Percentiles rank a stretch among this genome's conserved stretches.
phyloP scores from a whole-genome alignment of 2,797 vertebrate genomes.

The Agapornis canus region DNA sequence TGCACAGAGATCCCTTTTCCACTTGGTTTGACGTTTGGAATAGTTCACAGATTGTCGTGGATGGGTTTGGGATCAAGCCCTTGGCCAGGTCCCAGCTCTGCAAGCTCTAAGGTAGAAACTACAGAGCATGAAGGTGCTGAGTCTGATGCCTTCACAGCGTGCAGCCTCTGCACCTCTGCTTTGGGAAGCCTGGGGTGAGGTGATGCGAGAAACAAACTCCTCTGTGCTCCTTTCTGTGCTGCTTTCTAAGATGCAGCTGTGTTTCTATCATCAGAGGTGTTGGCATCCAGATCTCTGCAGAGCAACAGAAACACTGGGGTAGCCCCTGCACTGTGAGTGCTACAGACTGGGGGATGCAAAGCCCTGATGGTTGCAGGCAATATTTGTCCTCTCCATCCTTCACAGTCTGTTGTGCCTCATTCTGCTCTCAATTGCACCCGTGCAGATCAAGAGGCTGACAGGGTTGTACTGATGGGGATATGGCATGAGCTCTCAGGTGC shows the following conservation, averaged over 20 bases:
- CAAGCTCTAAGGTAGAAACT: neutral
- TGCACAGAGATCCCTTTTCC: neutral
- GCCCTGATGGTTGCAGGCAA: neutral
- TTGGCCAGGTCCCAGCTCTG: neutral
- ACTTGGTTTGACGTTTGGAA: neutral
- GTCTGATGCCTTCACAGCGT: accelerated
- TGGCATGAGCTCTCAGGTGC: no score
- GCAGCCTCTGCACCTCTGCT: neutral
- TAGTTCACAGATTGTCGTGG: accelerated
- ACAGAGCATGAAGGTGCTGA: accelerated
- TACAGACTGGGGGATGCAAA: neutral
- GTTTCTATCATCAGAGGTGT: neutral
- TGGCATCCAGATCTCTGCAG: neutral
- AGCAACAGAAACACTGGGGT: neutral
- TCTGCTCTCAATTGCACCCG: neutral
- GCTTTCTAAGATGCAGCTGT: neutral
- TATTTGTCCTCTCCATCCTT: neutral
- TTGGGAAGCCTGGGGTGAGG: neutral
- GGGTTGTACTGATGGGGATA: no score
- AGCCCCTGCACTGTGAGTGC: neutral
- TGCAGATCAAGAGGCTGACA: neutral
- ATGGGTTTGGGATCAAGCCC: neutral
- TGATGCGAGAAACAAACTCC: neutral
- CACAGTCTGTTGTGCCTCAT: neutral
- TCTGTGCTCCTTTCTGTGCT: neutral